phyloP scores from a whole-genome alignment of 2,888 invertebrate species.

The Neoaliturus tenellus region DNA sequence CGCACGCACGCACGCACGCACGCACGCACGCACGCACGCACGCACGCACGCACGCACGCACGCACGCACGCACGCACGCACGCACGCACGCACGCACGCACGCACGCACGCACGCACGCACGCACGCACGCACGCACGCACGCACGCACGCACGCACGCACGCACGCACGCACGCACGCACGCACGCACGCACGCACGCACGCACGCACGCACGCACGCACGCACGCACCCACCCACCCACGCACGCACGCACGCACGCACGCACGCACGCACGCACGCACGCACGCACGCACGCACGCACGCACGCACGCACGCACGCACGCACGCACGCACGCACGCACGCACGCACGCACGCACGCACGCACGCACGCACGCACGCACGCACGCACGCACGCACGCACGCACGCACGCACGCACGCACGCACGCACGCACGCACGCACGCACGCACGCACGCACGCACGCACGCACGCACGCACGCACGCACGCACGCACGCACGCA shows the following conservation, averaged over 20 bases:
- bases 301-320: slow-evolving; percentile 45
- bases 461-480: slow-evolving; percentile 42
- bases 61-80: slow-evolving; percentile 47
- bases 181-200: slow-evolving; percentile 43
- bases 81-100: slow-evolving; percentile 38
- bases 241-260: slow-evolving; percentile 42
- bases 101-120: slow-evolving; percentile 41
- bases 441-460: slow-evolving; percentile 43
- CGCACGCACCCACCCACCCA: slow-evolving; percentile 45
- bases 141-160: slow-evolving; percentile 43
- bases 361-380: slow-evolving; percentile 44
- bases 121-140: slow-evolving; percentile 45
- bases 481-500: slow-evolving; percentile 31
- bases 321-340: slow-evolving; percentile 50
- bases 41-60: slow-evolving; percentile 47
- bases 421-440: slow-evolving; percentile 43
- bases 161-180: slow-evolving; percentile 43
- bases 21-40: slow-evolving; percentile 31
- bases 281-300: slow-evolving; percentile 31
- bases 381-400: slow-evolving; percentile 37
- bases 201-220: slow-evolving; percentile 49
- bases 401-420: slow-evolving; percentile 43
- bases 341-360: slow-evolving; percentile 48
- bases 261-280: slow-evolving; percentile 43
- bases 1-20: slow-evolving; percentile 27